phyloP scores from a whole-genome alignment of 30 jellyfish, hydroid and myxozoan species.

The Pelagia noctiluca region DNA sequence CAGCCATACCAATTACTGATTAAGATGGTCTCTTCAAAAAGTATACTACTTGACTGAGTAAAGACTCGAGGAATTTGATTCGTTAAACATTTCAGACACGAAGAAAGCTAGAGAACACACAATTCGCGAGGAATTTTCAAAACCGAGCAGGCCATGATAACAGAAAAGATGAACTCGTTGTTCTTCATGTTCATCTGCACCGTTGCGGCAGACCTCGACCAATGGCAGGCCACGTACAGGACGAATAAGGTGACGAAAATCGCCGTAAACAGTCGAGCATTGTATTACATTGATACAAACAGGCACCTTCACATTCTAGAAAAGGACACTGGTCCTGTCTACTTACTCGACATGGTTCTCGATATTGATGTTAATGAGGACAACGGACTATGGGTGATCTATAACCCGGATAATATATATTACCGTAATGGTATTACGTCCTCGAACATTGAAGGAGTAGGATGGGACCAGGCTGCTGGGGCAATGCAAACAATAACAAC shows the following conservation, averaged over 20 bases:
- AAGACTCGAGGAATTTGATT: no score
- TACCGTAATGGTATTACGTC: slow-evolving; percentile 39
- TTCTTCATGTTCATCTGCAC: no score
- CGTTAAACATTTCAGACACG: no score
- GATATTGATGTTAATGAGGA: slow-evolving; percentile 45
- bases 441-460: slow-evolving; percentile 8
- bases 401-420: neutral
- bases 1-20: no score
- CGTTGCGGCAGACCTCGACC: slow-evolving; percentile 7
- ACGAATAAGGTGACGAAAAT: neutral
- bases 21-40: no score
- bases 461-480: slow-evolving; percentile 8
- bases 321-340: slow-evolving; percentile 21
- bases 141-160: no score
- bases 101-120: no score
- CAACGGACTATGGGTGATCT: slow-evolving; percentile 26
- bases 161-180: no score
- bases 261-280: slow-evolving; percentile 34
- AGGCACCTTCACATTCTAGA: neutral
- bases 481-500: slow-evolving; percentile 21
- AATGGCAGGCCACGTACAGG: slow-evolving; percentile 23
- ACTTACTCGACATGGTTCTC: neutral
- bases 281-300: neutral
- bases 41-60: no score
- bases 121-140: no score